These are phyloP conservation scores for Lophotriccus pileatus DNA, from an alignment of 2,797 vertebrate species.

Conservation along the genomic window DNA sequence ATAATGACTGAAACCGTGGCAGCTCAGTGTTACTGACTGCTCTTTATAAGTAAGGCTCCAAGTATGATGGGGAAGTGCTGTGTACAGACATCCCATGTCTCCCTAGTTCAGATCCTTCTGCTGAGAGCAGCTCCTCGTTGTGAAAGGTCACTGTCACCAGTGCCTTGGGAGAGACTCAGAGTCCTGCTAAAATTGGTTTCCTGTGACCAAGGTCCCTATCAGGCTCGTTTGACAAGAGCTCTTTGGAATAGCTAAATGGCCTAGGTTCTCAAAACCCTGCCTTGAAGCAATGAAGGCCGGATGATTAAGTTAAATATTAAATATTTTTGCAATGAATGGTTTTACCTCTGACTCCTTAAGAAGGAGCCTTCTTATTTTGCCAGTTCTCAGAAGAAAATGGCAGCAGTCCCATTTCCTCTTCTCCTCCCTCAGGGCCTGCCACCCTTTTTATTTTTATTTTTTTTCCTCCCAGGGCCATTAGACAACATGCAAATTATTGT, in stretches of 20 bases:
- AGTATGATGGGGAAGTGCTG: fast-evolving
- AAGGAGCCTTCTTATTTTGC: slow-evolving; percentile 56
- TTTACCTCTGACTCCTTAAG: slow-evolving; percentile 56
- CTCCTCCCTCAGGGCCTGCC: slow-evolving; percentile 29
- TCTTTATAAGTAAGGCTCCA: not conserved
- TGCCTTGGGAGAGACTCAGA: not conserved
- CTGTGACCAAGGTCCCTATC: slow-evolving; percentile 11
- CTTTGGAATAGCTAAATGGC: slow-evolving; percentile 33
- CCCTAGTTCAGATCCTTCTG: not conserved
- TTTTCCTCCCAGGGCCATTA: slow-evolving; percentile 7
- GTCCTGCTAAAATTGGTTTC: not conserved
- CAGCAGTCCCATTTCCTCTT: slow-evolving; percentile 52
- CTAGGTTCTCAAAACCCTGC: slow-evolving; percentile 29
- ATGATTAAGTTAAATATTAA: slow-evolving; percentile 64
- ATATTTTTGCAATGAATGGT: slow-evolving; percentile 60
- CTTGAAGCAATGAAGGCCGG: slow-evolving; percentile 17
- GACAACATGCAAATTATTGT: slow-evolving; percentile 55
- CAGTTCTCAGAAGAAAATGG: slow-evolving; percentile 54
- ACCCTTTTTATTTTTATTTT: slow-evolving; percentile 17
- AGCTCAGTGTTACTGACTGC: not conserved
- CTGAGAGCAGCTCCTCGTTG: not conserved
- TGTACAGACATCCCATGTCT: not conserved
- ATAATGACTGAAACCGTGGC: not conserved
- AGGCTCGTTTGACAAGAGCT: slow-evolving; percentile 4
- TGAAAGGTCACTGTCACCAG: not conserved